Percentiles rank a stretch among this genome's conserved stretches.
Evolutionary conservation across 2,797 vertebrate species (phyloP).

Genomic region (Sebastes itinus): DNA sequence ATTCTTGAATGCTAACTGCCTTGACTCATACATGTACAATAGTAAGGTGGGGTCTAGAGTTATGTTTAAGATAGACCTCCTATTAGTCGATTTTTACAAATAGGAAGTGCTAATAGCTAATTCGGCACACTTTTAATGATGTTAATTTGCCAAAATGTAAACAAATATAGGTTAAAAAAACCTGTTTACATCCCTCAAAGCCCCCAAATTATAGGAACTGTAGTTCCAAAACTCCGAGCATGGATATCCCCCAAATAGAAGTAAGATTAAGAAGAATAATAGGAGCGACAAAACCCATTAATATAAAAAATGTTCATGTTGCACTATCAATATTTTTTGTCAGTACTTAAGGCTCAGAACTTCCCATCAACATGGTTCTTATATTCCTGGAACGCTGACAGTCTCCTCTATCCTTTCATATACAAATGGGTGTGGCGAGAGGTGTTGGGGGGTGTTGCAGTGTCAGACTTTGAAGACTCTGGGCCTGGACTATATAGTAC

Average conservation of each 20-base stretch:
- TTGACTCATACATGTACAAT: too few relatives aligned
- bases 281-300: neutral
- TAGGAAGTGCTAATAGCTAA: neutral
- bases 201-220: neutral
- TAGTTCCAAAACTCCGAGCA: neutral
- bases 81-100: neutral
- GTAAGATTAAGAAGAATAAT: neutral
- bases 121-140: neutral
- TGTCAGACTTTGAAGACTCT: neutral
- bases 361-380: too few relatives aligned
- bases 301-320: neutral
- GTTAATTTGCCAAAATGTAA: neutral
- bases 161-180: neutral
- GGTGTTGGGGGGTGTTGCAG: neutral
- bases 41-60: too few relatives aligned
- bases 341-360: neutral
- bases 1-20: too few relatives aligned
- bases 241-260: neutral
- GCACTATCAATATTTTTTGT: neutral
- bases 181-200: neutral
- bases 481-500: neutral
- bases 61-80: too few relatives aligned
- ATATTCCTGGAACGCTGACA: too few relatives aligned
- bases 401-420: too few relatives aligned
- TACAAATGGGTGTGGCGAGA: too few relatives aligned